These are phyloP conservation scores for Dendropsophus ebraccatus DNA, from an alignment of 2,113 vertebrate species.

Conservation along the genomic window DNA sequence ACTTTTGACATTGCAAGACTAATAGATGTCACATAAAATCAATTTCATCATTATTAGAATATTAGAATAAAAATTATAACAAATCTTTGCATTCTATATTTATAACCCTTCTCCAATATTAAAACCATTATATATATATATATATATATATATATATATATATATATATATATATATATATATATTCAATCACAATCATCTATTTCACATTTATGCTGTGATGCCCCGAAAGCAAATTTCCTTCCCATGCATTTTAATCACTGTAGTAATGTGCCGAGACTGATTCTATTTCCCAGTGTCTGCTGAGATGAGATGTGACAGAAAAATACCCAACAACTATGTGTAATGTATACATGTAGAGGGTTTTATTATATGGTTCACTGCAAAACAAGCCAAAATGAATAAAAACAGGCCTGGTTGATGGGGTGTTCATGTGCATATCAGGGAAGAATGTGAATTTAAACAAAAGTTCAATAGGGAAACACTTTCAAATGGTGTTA, in stretches of 20 bases:
- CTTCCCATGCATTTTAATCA: slow-evolving; percentile 34
- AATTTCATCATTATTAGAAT: too few relatives aligned
- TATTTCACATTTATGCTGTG: neutral
- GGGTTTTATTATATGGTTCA: slow-evolving; percentile 39
- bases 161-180: neutral
- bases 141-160: slow-evolving; percentile 2
- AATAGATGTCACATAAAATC: too few relatives aligned
- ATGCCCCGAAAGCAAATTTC: neutral
- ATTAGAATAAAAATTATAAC: too few relatives aligned
- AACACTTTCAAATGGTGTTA: slow-evolving; percentile 12
- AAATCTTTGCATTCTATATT: neutral
- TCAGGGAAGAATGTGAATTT: slow-evolving; percentile 20
- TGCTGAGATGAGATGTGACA: slow-evolving; percentile 43
- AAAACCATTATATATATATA: neutral
- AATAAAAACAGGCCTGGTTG: slow-evolving; percentile 51
- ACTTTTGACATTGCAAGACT: too few relatives aligned
- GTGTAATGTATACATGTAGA: slow-evolving; percentile 53
- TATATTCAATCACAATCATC: neutral
- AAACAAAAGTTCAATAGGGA: slow-evolving; percentile 30
- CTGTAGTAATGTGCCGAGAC: slow-evolving; percentile 20
- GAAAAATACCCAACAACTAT: slow-evolving; percentile 42
- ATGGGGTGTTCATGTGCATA: slow-evolving; percentile 39
- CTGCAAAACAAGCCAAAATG: slow-evolving; percentile 48
- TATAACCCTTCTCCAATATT: too few relatives aligned
- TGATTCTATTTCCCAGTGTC: slow-evolving; percentile 43